Conservation (phyloP, 2,113 vertebrate species). For the Desmodus rotundus region DNA sequence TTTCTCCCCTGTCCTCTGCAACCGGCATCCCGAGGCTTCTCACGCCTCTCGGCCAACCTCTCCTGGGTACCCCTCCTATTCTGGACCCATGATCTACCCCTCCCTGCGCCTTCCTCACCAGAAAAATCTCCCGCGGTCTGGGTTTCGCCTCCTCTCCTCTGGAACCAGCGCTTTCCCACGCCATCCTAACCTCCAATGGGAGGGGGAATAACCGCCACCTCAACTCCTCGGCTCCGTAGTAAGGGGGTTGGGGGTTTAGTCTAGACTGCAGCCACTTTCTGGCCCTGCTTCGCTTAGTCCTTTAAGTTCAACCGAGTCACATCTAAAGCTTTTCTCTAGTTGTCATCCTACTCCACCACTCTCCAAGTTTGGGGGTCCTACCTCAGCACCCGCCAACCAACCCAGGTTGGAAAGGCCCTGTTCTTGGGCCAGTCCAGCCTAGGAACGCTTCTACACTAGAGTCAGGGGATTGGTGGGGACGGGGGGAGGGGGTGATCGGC, state of each 20-base stretch:
- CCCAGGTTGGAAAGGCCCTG: neutral
- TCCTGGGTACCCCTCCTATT: conserved; percentile 16
- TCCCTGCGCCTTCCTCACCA: conserved; percentile 21
- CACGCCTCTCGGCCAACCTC: conserved; percentile 28
- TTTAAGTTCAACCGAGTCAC: conserved; percentile 3
- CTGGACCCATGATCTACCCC: conserved; percentile 28
- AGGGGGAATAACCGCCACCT: conserved; percentile 55
- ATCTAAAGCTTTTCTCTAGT: neutral
- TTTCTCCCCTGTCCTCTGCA: conserved; percentile 25
- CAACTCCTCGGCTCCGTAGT: neutral
- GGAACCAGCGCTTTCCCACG: conserved; percentile 68
- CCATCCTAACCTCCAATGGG: conserved; percentile 57
- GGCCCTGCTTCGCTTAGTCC: neutral
- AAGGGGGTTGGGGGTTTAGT: neutral
- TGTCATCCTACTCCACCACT: neutral
- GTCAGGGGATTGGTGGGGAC: neutral
- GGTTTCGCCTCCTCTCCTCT: conserved; percentile 43
- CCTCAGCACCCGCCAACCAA: neutral
- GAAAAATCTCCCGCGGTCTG: conserved; percentile 48
- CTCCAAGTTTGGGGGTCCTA: neutral
- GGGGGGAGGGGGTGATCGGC: neutral
- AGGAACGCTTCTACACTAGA: neutral
- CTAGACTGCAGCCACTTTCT: neutral
- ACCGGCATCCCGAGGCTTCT: conserved; percentile 40
- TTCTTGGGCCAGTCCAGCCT: neutral